These are phyloP conservation scores for Dasypus novemcinctus DNA, from an alignment of 2,113 vertebrate genomes.

Conservation along the genomic window DNA sequence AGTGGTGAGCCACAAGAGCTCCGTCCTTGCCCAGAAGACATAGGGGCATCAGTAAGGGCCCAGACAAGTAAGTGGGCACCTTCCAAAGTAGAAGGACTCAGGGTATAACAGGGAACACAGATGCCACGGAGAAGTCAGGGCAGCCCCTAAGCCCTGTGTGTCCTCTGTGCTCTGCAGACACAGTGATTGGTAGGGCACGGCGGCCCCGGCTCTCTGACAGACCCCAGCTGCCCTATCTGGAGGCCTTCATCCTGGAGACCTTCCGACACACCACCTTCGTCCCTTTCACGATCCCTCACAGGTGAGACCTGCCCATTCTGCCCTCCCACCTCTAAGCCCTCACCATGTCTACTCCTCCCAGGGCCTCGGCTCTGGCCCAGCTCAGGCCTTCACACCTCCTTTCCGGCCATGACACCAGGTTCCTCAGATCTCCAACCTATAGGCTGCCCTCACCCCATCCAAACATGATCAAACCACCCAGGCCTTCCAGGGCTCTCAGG, in stretches of 20 bases:
- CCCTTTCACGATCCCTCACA: conserved; percentile 92
- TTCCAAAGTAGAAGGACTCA: not conserved
- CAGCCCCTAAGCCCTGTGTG: not conserved
- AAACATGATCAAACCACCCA: not conserved
- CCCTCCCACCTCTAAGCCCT: no score
- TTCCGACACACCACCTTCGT: conserved; percentile 89
- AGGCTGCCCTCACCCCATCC: not conserved
- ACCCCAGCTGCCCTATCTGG: conserved; percentile 82
- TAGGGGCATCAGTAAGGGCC: not conserved
- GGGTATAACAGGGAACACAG: not conserved
- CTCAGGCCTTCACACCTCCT: not conserved
- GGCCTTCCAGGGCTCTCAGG: not conserved
- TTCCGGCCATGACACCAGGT: not conserved
- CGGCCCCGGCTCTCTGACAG: conserved; percentile 83
- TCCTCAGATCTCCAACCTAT: not conserved
- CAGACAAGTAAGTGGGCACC: not conserved
- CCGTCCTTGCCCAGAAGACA: not conserved
- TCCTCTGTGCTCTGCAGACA: conserved; percentile 74
- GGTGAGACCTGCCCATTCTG: conserved; percentile 74
- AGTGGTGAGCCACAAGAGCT: no score
- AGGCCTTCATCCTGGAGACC: conserved; percentile 90
- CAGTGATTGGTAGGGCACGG: conserved; percentile 82
- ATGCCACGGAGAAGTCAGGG: not conserved
- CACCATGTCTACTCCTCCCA: not conserved
- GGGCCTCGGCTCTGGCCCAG: not conserved